A percentile compares a stretch with the other conserved stretches of the same genome.
These are phyloP conservation scores for Pseudochromis fuscus DNA, from an alignment of 2,797 vertebrate genomes.

Conservation along the genomic window DNA sequence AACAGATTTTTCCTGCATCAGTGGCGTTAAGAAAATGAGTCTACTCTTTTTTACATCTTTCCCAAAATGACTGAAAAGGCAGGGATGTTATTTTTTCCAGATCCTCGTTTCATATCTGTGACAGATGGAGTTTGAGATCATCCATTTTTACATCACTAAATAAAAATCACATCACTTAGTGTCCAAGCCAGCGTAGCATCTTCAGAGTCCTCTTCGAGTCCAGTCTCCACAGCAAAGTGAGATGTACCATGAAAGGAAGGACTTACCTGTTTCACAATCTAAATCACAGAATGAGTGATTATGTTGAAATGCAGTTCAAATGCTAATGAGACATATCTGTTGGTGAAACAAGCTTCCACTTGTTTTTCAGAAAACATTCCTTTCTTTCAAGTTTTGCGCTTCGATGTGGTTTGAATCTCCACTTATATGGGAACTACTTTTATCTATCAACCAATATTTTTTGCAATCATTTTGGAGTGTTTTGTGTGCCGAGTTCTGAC, in stretches of 20 bases:
- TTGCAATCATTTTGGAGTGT: constrained; percentile 86
- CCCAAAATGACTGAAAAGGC: constrained; percentile 41
- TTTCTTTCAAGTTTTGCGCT: constrained; percentile 60
- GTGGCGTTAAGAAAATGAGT: constrained; percentile 23
- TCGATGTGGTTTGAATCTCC: constrained; percentile 64
- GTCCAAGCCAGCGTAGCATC: constrained; percentile 5
- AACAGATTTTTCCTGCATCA: neutral
- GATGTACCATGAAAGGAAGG: constrained; percentile 52
- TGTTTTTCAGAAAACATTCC: constrained; percentile 70
- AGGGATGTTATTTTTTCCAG: neutral
- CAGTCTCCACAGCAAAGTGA: constrained; percentile 47
- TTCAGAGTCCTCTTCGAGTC: constrained; percentile 55
- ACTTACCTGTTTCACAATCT: constrained; percentile 19
- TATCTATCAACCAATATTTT: constrained; percentile 67
- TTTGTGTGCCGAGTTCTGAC: constrained; percentile 87
- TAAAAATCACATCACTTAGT: neutral
- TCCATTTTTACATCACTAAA: neutral
- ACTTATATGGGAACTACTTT: constrained; percentile 69
- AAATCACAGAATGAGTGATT: constrained; percentile 29
- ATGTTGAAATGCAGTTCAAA: constrained; percentile 39
- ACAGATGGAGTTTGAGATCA: neutral
- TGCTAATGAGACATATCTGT: constrained; percentile 14
- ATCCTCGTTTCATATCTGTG: neutral
- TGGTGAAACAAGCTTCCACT: constrained; percentile 38
- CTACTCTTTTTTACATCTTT: constrained; percentile 14